These are phyloP conservation scores for Callorhinus ursinus DNA, from an alignment of 2,113 vertebrate genomes.

Conservation along the genomic window DNA sequence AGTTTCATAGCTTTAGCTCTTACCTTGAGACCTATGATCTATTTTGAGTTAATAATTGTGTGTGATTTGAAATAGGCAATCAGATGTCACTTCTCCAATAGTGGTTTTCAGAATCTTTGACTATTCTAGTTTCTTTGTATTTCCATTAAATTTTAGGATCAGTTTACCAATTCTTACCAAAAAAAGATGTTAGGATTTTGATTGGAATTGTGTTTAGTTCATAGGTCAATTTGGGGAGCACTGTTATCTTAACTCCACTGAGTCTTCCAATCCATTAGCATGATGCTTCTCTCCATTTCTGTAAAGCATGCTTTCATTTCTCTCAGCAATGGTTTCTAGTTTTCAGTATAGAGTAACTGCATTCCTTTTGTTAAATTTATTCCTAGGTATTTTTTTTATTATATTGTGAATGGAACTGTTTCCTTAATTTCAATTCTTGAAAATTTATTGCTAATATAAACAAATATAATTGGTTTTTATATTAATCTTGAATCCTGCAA, in stretches of 20 bases:
- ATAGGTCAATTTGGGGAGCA: not conserved
- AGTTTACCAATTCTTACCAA: not conserved
- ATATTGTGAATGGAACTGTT: not conserved
- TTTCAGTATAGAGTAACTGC: not conserved
- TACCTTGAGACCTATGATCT: not conserved
- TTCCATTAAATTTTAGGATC: not conserved
- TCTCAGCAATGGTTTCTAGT: not conserved
- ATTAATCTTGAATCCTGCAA: not conserved
- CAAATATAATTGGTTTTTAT: not conserved
- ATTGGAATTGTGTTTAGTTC: not conserved
- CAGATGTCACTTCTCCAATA: not conserved
- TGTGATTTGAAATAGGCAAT: not conserved
- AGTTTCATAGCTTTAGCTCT: not conserved
- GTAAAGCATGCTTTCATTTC: not conserved
- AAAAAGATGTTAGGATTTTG: not conserved
- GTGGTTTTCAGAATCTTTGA: not conserved
- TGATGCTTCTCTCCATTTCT: not conserved
- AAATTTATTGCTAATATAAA: not conserved
- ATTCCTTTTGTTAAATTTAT: not conserved
- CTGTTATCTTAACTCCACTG: not conserved
- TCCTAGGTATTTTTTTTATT: not conserved
- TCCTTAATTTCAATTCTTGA: conserved; percentile 7
- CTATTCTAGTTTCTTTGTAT: not conserved
- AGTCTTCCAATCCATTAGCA: not conserved
- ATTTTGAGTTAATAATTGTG: not conserved